These are phyloP conservation scores for Bombyx huttoni DNA, from an alignment of 2,888 invertebrate species.

Conservation along the genomic window DNA sequence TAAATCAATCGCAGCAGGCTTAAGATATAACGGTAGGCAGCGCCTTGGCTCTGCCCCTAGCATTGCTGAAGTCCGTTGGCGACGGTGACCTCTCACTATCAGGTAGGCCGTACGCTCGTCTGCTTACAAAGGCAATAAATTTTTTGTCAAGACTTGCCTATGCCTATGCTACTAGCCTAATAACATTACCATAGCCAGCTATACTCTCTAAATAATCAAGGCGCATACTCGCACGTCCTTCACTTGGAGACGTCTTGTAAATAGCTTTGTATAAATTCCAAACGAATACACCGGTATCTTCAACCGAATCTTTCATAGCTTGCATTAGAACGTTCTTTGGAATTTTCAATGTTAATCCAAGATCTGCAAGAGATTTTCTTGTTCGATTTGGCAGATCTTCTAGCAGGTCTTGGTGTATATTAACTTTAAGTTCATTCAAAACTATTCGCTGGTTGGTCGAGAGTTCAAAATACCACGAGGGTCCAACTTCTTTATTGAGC, in stretches of 20 bases:
- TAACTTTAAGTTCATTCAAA: slow-evolving; percentile 25
- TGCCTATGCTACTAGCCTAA: too few species aligned
- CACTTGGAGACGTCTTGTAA: slow-evolving; percentile 43
- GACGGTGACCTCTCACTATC: too few species aligned
- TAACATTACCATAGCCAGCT: too few species aligned
- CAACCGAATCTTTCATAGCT: slow-evolving; percentile 34
- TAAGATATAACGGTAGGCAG: too few species aligned
- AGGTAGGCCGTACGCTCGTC: too few species aligned
- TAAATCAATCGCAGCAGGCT: too few species aligned
- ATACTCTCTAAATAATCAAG: slow-evolving; percentile 1
- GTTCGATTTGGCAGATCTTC: slow-evolving; percentile 45
- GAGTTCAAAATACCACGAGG: slow-evolving; percentile 48
- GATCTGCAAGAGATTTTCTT: slow-evolving; percentile 31
- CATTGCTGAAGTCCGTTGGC: too few species aligned
- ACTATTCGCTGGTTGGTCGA: slow-evolving; percentile 39
- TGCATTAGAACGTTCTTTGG: slow-evolving; percentile 31
- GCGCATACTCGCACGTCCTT: slow-evolving; percentile 27
- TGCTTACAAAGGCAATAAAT: too few species aligned
- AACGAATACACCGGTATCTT: slow-evolving; percentile 56
- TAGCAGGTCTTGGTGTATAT: slow-evolving; percentile 52
- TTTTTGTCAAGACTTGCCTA: too few species aligned
- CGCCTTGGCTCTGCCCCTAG: too few species aligned
- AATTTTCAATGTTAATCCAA: slow-evolving; percentile 42
- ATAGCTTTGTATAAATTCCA: slow-evolving; percentile 47
- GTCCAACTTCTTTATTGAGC: slow-evolving; percentile 36